Evolutionary conservation across 2,888 invertebrate genomes (phyloP).

Genomic region (Merodon equestris): DNA sequence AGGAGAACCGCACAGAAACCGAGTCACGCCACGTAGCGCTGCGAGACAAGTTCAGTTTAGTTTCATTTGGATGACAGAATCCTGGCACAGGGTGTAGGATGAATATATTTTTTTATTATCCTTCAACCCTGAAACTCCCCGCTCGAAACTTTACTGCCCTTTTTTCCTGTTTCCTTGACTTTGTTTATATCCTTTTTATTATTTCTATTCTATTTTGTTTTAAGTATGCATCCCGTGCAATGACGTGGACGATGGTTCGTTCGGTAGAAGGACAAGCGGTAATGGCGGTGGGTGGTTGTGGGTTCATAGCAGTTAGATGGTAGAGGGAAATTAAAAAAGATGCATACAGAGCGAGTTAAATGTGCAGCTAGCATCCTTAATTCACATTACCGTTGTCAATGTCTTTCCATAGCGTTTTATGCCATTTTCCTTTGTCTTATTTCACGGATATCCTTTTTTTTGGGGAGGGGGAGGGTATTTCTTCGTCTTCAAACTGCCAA

Average conservation of each 20-base stretch:
- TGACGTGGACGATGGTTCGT: constrained; percentile 32
- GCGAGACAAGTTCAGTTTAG: constrained; percentile 53
- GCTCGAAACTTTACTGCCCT: constrained; percentile 44
- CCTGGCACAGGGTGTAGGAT: constrained; percentile 13
- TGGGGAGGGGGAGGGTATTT: no score
- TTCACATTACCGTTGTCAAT: constrained; percentile 63
- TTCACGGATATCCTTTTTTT: constrained; percentile 61
- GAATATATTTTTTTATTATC: constrained; percentile 26
- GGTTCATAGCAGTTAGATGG: no score
- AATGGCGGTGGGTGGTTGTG: no score
- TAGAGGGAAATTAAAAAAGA: constrained; percentile 9
- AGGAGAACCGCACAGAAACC: constrained; percentile 38
- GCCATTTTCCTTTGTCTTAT: constrained; percentile 59
- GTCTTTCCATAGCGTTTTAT: constrained; percentile 19
- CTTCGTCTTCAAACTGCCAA: no score
- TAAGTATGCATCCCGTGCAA: constrained; percentile 19
- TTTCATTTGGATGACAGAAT: constrained; percentile 60
- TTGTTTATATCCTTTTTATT: constrained; percentile 46
- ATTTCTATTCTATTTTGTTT: constrained; percentile 30
- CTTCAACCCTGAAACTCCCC: constrained; percentile 27
- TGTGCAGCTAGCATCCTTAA: constrained; percentile 63
- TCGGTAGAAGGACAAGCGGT: no score
- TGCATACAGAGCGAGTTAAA: constrained; percentile 63
- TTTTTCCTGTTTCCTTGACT: no score
- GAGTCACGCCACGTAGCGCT: constrained; percentile 38